Percentiles rank a stretch among this genome's conserved stretches.
phyloP scores from a whole-genome alignment of 2,797 vertebrate species.

The Monodelphis domestica region DNA sequence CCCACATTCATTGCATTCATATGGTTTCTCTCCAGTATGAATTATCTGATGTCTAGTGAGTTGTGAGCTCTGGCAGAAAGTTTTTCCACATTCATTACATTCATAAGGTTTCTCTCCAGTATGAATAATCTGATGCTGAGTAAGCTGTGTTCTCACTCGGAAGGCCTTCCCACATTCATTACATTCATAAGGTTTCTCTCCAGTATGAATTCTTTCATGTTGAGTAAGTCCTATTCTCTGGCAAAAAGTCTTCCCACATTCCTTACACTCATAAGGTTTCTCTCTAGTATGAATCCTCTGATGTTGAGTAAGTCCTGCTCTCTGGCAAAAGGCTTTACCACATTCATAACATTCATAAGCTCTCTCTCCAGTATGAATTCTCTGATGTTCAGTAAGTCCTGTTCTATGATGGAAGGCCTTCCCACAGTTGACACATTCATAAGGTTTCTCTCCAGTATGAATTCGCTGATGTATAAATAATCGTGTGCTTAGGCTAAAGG shows the following conservation, averaged over 20 bases:
- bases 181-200: conserved; percentile 68
- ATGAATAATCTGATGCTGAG: conserved; percentile 73
- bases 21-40: conserved; percentile 74
- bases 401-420: conserved; percentile 75
- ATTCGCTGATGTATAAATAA: conserved; percentile 75
- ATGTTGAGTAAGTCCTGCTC: conserved; percentile 76
- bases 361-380: conserved; percentile 74
- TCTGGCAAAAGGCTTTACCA: conserved; percentile 73
- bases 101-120: conserved; percentile 69
- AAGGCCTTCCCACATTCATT: conserved; percentile 69
- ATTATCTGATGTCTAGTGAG: conserved; percentile 68
- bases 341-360: conserved; percentile 67
- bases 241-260: conserved; percentile 74
- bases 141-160: conserved; percentile 71
- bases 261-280: conserved; percentile 65
- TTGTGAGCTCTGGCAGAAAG: conserved; percentile 70
- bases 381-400: conserved; percentile 71
- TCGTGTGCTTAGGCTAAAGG: conserved; percentile 74
- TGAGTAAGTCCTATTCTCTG: conserved; percentile 74
- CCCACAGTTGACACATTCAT: conserved; percentile 66
- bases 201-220: conserved; percentile 70
- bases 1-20: conserved; percentile 70
- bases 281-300: conserved; percentile 74
- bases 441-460: conserved; percentile 75
- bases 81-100: conserved; percentile 63